Percentiles rank a stretch among this genome's conserved stretches.
These are phyloP conservation scores for Zingel zingel DNA, from an alignment of 2,113 vertebrate genomes.

Conservation along the genomic window DNA sequence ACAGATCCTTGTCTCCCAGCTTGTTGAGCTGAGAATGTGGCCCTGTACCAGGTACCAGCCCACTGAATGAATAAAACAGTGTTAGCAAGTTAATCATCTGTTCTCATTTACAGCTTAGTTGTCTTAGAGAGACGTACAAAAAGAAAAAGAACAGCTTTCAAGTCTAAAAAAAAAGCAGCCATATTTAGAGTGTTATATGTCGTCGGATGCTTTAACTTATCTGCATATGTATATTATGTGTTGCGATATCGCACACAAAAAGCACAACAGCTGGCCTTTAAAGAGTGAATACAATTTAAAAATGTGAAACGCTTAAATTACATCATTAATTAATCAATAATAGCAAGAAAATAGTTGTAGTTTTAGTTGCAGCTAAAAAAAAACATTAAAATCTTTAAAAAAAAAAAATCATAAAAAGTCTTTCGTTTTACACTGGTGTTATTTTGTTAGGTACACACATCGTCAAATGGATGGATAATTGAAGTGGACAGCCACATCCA, in stretches of 20 bases:
- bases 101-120: constrained; percentile 83
- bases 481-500: constrained; percentile 70
- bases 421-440: constrained; percentile 35
- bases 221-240: constrained; percentile 60
- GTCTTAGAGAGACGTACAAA: constrained; percentile 75
- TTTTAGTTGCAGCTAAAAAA: constrained; percentile 6
- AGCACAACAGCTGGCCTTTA: constrained; percentile 9
- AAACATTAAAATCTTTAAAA: constrained; percentile 25
- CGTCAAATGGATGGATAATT: constrained; percentile 71
- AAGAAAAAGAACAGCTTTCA: constrained; percentile 77
- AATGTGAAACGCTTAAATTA: neutral
- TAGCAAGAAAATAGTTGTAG: neutral
- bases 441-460: constrained; percentile 65
- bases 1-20: constrained; percentile 81
- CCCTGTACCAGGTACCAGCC: constrained; percentile 84
- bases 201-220: constrained; percentile 63
- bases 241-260: constrained; percentile 39
- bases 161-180: constrained; percentile 61
- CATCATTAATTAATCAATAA: constrained; percentile 16
- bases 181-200: constrained; percentile 73
- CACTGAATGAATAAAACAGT: constrained; percentile 88
- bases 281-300: constrained; percentile 29
- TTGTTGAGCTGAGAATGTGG: constrained; percentile 84
- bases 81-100: constrained; percentile 87
- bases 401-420: constrained; percentile 32